phyloP scores from a whole-genome alignment of 2,797 vertebrate genomes.

The Enteromius trimaculatus region DNA sequence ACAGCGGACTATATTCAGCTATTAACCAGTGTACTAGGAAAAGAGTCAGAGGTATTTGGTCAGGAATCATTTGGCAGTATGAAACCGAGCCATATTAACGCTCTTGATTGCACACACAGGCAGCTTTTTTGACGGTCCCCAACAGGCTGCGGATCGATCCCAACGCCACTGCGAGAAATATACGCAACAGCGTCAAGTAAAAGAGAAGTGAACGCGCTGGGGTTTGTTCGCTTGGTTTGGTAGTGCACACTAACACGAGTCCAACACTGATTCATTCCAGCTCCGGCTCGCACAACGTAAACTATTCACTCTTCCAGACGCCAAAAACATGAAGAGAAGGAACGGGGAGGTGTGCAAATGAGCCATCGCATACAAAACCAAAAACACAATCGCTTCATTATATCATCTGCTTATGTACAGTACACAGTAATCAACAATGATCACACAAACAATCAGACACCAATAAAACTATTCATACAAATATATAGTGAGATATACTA shows the following conservation, averaged over 20 bases:
- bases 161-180: conserved; percentile 4
- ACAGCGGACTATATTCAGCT: background rate
- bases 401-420: conserved; percentile 77
- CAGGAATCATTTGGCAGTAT: conserved; percentile 50
- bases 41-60: conserved; percentile 42
- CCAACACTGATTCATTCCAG: background rate
- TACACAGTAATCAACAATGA: conserved; percentile 67
- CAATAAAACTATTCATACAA: conserved; percentile 71
- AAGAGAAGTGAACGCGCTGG: background rate
- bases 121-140: background rate
- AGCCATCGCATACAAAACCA: conserved; percentile 71
- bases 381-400: conserved; percentile 67
- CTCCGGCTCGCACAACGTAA: background rate
- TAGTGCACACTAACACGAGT: background rate
- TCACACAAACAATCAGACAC: conserved; percentile 69
- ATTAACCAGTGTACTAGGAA: background rate
- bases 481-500: conserved; percentile 67
- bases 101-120: conserved; percentile 19
- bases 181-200: background rate
- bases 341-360: conserved; percentile 77
- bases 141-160: background rate
- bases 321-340: conserved; percentile 27
- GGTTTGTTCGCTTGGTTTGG: conserved; percentile 22
- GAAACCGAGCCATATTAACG: conserved; percentile 6
- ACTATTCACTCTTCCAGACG: conserved; percentile 38